A percentile compares a stretch with the other conserved stretches of the same genome.
phyloP scores from a whole-genome alignment of 2,888 invertebrate species.

The Pterobdella sp. region DNA sequence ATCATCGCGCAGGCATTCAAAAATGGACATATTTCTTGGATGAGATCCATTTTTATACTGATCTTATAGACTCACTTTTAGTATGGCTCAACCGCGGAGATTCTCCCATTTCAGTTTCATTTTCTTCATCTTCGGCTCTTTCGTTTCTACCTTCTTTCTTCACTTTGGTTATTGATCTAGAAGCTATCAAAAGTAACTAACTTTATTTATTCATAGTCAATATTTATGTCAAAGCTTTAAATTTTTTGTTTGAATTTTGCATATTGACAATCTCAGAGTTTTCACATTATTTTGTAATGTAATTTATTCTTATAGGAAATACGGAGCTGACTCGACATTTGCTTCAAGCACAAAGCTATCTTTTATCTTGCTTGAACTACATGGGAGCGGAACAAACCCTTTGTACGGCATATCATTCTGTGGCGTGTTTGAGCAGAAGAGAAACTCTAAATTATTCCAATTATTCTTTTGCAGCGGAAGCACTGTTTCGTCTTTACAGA shows the following conservation, averaged over 20 bases:
- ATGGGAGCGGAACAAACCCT: conserved; percentile 39
- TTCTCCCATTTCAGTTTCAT: conserved; percentile 18
- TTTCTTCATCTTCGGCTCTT: conserved; percentile 18
- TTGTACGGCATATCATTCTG: conserved; percentile 37
- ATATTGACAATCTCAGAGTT: too few species aligned
- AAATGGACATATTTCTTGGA: conserved; percentile 36
- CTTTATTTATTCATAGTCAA: background rate
- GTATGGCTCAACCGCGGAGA: conserved; percentile 35
- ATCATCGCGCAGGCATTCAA: conserved; percentile 34
- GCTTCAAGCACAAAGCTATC: conserved; percentile 35
- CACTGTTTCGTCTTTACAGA: conserved; percentile 38
- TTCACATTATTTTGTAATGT: too few species aligned
- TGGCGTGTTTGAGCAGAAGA: conserved; percentile 38
- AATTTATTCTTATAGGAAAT: conserved; percentile 5
- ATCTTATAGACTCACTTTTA: conserved; percentile 36
- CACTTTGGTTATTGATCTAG: background rate
- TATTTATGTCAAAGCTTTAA: background rate
- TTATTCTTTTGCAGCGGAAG: conserved; percentile 38
- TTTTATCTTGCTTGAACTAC: conserved; percentile 37
- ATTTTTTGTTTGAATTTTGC: background rate
- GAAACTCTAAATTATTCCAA: conserved; percentile 39
- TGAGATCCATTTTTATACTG: conserved; percentile 38
- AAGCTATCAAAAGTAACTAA: background rate
- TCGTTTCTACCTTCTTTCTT: conserved; percentile 18
- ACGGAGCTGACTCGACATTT: conserved; percentile 3